A percentile compares a stretch with the other conserved stretches of the same genome.
Evolutionary conservation across 2,797 vertebrate genomes (phyloP).

Genomic region (Poecilia picta): DNA sequence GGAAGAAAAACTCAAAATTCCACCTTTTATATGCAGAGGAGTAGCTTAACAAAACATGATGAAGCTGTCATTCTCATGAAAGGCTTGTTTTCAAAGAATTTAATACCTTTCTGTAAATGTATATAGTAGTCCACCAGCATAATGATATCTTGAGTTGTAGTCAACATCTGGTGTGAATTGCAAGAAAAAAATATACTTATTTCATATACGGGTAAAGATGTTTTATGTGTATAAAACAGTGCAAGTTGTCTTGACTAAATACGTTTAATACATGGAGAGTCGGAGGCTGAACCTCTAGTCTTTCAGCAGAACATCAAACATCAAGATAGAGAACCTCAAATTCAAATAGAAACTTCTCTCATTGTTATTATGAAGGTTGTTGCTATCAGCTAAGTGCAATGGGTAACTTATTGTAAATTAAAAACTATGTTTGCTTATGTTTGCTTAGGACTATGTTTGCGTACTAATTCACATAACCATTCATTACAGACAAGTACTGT

Average conservation of each 20-base stretch:
- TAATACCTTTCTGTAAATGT: neutral
- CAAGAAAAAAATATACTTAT: neutral
- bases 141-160: neutral
- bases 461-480: neutral
- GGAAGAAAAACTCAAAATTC: neutral
- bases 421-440: neutral
- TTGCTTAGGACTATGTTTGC: neutral
- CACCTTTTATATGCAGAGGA: neutral
- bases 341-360: neutral
- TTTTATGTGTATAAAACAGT: neutral
- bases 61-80: neutral
- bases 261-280: neutral
- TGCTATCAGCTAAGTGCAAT: constrained; percentile 6
- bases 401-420: neutral
- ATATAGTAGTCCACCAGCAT: neutral
- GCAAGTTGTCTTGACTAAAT: neutral
- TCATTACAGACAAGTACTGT: neutral
- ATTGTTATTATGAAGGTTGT: neutral
- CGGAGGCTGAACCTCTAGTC: neutral
- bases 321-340: neutral
- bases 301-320: neutral
- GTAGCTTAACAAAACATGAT: neutral
- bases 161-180: neutral
- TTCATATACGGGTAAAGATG: neutral
- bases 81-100: neutral